Base-by-base conservation (phyloP, 2,113 vertebrate species). In the Hepsetus odoe region DNA sequence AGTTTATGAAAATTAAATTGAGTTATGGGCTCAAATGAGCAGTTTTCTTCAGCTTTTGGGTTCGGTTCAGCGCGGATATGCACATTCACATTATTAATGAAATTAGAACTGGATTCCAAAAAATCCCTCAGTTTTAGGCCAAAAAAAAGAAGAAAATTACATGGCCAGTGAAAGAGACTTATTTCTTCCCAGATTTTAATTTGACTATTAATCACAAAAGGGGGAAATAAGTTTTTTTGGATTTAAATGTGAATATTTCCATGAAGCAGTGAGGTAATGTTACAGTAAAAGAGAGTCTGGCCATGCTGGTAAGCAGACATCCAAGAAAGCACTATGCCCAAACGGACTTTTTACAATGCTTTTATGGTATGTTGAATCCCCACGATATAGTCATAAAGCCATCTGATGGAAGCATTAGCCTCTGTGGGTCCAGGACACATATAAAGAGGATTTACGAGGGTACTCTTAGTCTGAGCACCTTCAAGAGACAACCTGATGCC, bases 371-470 rank as follows among this genome's bases (percentile, higher is more conserved):
- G 62, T 83, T 74, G 85, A 85, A 55, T 75, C 84, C 68, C 68
- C 83, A 90, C 92, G 92, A 90, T 91, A 89, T 90, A 91, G 83
- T 75, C 87, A 85, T 89, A 91, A 89, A 92, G 83, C 76, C 64
- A 80, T 84, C 83, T 81, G 86, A 85, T 87, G 89, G 88, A 91
- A 90, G 90, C 91, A 92, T 93, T 92, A 94, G 89, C 86, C 86
- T 85, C 79, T 76, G 89, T 88, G 87, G 85, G 88, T 92, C 91
- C 90, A 81, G 88, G 87, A 91, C 92, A 90, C 77, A 89, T 90
- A 92, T 92, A 91, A 92, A 92, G 80, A 79, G 80, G 87, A 92
- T 93, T 93, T 93, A 93, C 85, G 91, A 89, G 89, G 83, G 86
- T 90, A 91, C 90, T 91, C 91, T 91, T 87, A 86, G 83, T 74